These are phyloP conservation scores for Clarias macrocephalus DNA, from an alignment of 2,113 vertebrate species.

Conservation along the genomic window DNA sequence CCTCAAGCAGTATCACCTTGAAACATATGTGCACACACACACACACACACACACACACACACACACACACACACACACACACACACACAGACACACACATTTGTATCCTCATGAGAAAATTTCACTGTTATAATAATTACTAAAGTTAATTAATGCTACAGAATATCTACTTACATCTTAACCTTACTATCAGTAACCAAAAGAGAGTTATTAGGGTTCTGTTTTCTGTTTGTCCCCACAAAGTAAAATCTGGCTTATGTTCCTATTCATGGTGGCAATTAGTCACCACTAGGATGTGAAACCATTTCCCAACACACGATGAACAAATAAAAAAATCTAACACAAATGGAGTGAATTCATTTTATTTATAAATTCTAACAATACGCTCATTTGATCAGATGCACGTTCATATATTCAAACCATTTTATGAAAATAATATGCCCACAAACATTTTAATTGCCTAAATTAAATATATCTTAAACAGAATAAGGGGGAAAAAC, in stretches of 20 bases:
- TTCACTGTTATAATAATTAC: neutral
- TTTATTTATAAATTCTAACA: too few species aligned
- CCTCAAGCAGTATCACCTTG: conserved; percentile 2
- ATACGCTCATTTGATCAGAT: too few species aligned
- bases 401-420: too few species aligned
- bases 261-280: neutral
- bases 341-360: too few species aligned
- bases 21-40: neutral
- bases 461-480: too few species aligned
- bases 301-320: neutral
- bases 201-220: neutral
- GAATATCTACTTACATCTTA: neutral
- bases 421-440: too few species aligned
- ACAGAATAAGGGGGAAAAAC: too few species aligned
- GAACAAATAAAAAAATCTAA: neutral
- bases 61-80: neutral
- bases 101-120: neutral
- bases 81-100: neutral
- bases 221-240: neutral
- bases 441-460: too few species aligned
- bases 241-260: neutral
- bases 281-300: neutral
- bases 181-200: neutral
- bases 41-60: neutral
- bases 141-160: neutral